phyloP scores from a whole-genome alignment of 2,888 invertebrate species.

The Dioctria linearis region DNA sequence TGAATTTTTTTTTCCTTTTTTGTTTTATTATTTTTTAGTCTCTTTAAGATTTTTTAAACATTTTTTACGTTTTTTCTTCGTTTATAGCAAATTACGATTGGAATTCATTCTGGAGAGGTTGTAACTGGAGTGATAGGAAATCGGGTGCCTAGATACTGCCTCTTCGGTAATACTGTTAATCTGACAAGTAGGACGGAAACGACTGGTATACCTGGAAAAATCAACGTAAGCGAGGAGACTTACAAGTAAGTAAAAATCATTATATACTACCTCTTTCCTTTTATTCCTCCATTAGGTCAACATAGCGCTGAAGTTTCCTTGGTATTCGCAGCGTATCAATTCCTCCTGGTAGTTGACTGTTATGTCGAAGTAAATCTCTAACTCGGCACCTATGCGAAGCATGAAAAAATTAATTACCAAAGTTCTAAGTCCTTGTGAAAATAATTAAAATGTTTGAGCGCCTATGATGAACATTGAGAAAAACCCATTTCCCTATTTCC shows the following conservation, averaged over 20 bases:
- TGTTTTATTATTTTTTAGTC: conserved; percentile 2
- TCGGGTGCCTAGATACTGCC: conserved; percentile 93
- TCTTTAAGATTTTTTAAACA: conserved; percentile 47
- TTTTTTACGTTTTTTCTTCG: conserved; percentile 53
- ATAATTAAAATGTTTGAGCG: background rate
- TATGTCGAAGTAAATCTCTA: conserved; percentile 77
- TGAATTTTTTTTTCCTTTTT: background rate
- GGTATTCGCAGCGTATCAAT: conserved; percentile 81
- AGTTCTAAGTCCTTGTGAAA: background rate
- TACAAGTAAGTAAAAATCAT: conserved; percentile 78
- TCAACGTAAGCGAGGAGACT: conserved; percentile 93
- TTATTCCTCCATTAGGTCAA: conserved; percentile 82
- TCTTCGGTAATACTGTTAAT: conserved; percentile 96
- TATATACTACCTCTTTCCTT: background rate
- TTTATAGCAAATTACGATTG: conserved; percentile 89
- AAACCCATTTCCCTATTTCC: too few species aligned
- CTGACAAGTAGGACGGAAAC: conserved; percentile 94
- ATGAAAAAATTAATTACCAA: conserved; percentile 19
- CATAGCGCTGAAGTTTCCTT: conserved; percentile 77
- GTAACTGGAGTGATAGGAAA: conserved; percentile 96
- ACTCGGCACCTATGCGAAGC: conserved; percentile 75
- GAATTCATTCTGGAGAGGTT: conserved; percentile 94
- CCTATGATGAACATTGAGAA: background rate
- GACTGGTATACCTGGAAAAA: conserved; percentile 88
- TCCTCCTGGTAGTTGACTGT: conserved; percentile 83